Evolutionary conservation across 2,888 invertebrate species (phyloP).

Genomic region (Drosophila histrio): DNA sequence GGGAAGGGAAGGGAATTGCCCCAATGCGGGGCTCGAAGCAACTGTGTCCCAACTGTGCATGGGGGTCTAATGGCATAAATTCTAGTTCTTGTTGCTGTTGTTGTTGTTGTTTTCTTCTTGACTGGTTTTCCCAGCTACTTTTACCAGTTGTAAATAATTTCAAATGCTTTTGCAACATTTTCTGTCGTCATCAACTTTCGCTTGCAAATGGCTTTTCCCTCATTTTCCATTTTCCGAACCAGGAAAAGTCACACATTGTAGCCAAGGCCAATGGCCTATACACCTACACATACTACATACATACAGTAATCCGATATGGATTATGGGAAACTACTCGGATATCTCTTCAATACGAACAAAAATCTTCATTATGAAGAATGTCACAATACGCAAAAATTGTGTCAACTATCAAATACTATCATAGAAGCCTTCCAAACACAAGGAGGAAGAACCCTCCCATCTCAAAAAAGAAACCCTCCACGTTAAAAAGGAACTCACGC

Average conservation of each 20-base stretch:
- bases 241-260: not conserved
- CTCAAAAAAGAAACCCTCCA: not conserved
- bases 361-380: slow-evolving; percentile 1
- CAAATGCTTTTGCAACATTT: slow-evolving; percentile 50
- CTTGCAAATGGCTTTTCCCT: slow-evolving; percentile 37
- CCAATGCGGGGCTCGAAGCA: slow-evolving; percentile 9
- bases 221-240: not conserved
- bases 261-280: slow-evolving; percentile 14
- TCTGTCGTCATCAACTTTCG: slow-evolving; percentile 44
- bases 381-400: slow-evolving; percentile 1
- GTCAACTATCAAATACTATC: not conserved
- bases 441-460: not conserved
- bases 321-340: not conserved
- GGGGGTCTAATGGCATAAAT: slow-evolving; percentile 56
- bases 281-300: not conserved
- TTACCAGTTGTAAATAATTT: slow-evolving; percentile 58
- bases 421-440: too few species aligned
- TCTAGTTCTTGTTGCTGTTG: slow-evolving; percentile 12
- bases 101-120: slow-evolving; percentile 47
- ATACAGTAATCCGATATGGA: not conserved
- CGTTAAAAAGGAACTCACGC: too few species aligned
- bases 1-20: slow-evolving; percentile 1
- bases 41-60: slow-evolving; percentile 46
- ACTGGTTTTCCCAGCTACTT: slow-evolving; percentile 48
- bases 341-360: not conserved